Conservation (phyloP, 2,113 vertebrate species). For the Choloepus hoffmanni region DNA sequence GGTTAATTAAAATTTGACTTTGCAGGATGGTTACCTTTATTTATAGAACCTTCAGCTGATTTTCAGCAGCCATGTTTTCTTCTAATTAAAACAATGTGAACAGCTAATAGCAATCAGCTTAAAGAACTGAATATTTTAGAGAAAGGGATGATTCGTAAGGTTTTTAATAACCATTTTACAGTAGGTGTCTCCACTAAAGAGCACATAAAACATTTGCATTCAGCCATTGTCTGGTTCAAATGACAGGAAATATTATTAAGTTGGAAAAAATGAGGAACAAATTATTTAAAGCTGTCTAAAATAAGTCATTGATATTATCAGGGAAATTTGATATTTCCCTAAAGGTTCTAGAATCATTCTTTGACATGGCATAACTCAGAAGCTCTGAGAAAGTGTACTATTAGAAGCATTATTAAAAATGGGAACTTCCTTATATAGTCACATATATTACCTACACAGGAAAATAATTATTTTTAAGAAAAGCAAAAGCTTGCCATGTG, state of each 20-base stretch:
- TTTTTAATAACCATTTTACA: constrained; percentile 74
- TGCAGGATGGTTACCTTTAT: constrained; percentile 74
- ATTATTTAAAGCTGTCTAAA: constrained; percentile 78
- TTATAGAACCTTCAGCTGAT: constrained; percentile 79
- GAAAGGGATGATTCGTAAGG: constrained; percentile 73
- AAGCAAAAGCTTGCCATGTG: not conserved
- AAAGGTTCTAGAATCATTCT: constrained; percentile 68
- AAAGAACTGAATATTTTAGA: constrained; percentile 82
- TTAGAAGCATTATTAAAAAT: constrained; percentile 49
- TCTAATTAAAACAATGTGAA: constrained; percentile 83
- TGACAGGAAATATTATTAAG: constrained; percentile 72
- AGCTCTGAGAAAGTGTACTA: not conserved
- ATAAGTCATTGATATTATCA: constrained; percentile 70
- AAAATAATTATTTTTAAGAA: constrained; percentile 4
- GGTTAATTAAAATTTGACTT: constrained; percentile 84
- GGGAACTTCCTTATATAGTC: not conserved
- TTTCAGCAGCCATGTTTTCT: constrained; percentile 79
- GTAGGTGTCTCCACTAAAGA: constrained; percentile 71
- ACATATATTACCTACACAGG: not conserved
- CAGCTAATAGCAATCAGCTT: constrained; percentile 84
- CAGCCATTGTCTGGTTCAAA: constrained; percentile 79
- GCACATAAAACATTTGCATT: constrained; percentile 74
- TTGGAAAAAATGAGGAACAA: constrained; percentile 61
- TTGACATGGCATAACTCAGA: constrained; percentile 36
- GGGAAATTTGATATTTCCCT: constrained; percentile 75